Conservation (phyloP, 2,113 vertebrate genomes). For the Callipepla squamata region DNA sequence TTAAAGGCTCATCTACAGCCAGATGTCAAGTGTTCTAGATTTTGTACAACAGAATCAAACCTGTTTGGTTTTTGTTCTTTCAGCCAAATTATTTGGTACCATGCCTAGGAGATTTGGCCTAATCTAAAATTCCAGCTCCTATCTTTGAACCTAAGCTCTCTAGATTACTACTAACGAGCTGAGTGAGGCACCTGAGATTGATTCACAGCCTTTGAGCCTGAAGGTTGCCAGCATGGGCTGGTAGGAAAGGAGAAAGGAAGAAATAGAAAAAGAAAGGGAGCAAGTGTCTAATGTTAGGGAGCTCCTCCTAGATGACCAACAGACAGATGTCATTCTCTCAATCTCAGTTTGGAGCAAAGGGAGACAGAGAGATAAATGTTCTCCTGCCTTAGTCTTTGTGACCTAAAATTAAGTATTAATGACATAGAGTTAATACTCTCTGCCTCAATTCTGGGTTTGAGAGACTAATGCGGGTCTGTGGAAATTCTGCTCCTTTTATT, state of each 20-base stretch:
- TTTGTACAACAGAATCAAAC: not conserved
- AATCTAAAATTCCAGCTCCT: not conserved
- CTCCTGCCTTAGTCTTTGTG: not conserved
- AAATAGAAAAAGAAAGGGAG: not conserved
- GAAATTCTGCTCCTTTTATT: not conserved
- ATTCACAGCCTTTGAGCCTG: not conserved
- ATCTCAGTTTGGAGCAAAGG: not conserved
- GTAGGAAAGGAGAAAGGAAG: not conserved
- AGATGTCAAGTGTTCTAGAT: not conserved
- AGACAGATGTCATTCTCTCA: not conserved
- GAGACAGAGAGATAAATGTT: not conserved
- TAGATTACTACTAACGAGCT: not conserved
- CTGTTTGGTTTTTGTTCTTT: not conserved
- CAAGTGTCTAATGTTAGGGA: not conserved
- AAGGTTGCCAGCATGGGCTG: not conserved
- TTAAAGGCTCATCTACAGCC: not conserved
- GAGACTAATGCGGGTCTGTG: not conserved
- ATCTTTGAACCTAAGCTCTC: not conserved
- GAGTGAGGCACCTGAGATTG: not conserved
- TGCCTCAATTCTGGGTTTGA: not conserved
- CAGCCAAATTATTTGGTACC: not conserved
- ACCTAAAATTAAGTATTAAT: not conserved
- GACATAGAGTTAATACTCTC: not conserved
- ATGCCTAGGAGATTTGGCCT: not conserved
- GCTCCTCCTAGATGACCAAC: not conserved